phyloP scores from a whole-genome alignment of 30 jellyfish, hydroid and myxozoan genomes.

The Sanderia malayensis region DNA sequence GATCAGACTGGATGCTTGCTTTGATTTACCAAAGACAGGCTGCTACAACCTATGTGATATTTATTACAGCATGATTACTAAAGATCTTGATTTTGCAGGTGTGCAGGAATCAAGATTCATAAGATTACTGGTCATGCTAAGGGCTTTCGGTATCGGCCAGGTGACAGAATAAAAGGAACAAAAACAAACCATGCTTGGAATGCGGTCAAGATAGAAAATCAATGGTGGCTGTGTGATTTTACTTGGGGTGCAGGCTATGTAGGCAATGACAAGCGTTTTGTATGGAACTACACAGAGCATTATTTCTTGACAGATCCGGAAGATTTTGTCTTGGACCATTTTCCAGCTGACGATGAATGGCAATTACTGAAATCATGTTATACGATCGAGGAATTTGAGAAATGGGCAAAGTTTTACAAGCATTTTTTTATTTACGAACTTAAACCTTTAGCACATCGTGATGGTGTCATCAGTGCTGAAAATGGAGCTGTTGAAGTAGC shows the following conservation, averaged over 20 bases:
- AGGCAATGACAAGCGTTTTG: conserved; percentile 52
- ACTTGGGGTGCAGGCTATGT: conserved; percentile 92
- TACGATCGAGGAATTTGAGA: conserved; percentile 44
- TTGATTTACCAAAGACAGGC: no score
- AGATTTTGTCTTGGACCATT: conserved; percentile 71
- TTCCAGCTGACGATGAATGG: conserved; percentile 69
- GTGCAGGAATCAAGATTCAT: conserved; percentile 36
- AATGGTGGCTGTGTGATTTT: conserved; percentile 85
- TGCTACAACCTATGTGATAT: no score
- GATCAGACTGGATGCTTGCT: no score
- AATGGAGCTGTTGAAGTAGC: conserved; percentile 43
- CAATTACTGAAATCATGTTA: conserved; percentile 41
- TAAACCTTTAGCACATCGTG: conserved; percentile 34
- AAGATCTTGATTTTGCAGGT: background rate
- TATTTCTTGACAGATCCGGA: conserved; percentile 80
- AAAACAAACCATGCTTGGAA: conserved; percentile 79
- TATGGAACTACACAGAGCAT: conserved; percentile 72
- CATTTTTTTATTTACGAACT: conserved; percentile 44
- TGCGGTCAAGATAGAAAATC: conserved; percentile 52
- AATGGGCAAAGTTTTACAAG: conserved; percentile 59
- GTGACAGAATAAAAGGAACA: conserved; percentile 38
- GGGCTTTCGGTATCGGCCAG: conserved; percentile 58
- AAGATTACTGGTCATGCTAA: conserved; percentile 61
- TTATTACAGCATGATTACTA: no score
- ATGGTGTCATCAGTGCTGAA: conserved; percentile 35